A percentile compares a stretch with the other conserved stretches of the same genome.
These are phyloP conservation scores for Uropsilus gracilis DNA, from an alignment of 2,113 vertebrate species.

Conservation along the genomic window DNA sequence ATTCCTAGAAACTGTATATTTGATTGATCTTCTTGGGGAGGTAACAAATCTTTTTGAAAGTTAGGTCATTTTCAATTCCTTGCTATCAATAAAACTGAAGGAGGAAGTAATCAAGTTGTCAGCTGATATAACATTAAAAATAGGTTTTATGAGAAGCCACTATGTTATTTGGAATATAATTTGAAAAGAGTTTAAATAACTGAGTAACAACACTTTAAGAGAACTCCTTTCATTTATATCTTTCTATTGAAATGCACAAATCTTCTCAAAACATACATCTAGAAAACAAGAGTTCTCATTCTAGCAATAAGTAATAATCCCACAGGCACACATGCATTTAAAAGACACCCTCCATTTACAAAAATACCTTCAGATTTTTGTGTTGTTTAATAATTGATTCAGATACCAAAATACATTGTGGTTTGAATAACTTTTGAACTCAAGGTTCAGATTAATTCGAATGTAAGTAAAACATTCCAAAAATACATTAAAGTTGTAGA, in stretches of 20 bases:
- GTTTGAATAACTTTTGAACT: not conserved
- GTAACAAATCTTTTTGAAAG: conserved; percentile 68
- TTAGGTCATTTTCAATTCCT: conserved; percentile 52
- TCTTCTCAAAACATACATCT: not conserved
- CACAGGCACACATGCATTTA: no score
- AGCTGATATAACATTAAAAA: conserved; percentile 57
- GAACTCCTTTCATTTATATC: not conserved
- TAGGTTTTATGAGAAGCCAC: conserved; percentile 32
- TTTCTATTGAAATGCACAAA: not conserved
- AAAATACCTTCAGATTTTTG: not conserved
- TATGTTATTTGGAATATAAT: conserved; percentile 34
- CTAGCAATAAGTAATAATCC: not conserved
- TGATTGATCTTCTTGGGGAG: conserved; percentile 36
- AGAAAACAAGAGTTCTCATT: not conserved
- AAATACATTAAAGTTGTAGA: not conserved
- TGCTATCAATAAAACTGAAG: conserved; percentile 65
- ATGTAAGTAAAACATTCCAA: not conserved
- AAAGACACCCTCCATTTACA: not conserved
- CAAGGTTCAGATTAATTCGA: not conserved
- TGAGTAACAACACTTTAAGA: not conserved
- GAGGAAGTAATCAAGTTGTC: conserved; percentile 44
- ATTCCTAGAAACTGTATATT: not conserved
- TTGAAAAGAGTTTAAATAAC: not conserved
- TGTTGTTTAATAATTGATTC: not conserved
- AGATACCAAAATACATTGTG: not conserved